Base-by-base conservation (phyloP, 2,888 invertebrate genomes). In the Cerastis rubricosa region DNA sequence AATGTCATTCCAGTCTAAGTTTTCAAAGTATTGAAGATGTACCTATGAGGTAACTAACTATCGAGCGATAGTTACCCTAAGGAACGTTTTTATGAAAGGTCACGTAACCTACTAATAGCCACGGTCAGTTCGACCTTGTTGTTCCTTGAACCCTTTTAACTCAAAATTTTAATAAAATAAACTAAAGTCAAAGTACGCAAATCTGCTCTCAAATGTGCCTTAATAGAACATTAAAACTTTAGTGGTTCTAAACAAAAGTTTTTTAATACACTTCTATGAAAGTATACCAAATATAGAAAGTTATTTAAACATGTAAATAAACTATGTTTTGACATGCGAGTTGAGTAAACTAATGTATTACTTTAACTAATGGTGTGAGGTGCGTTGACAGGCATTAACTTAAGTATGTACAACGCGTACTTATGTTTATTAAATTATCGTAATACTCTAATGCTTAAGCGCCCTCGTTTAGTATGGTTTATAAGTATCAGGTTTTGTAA, bases 161-260 rank as follows among this genome's bases (percentile, higher is more conserved):
- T 69, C 12, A 45, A 71, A 57, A 65, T 80, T 68, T 61, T 35
- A 49, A 49, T 49, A 49, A 47, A 64, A 65, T 68, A 61, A 71
- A 68, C 63, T 25, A 22, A 66, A 71, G n/a, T 57, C 0, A 43
- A 65, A 85, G 67, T 45, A 85, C 71, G 61, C 59, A 81, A 76
- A 71, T 77, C 51, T 76, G 40, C 68, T 73, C 71, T 45, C 49
- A 59, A 71, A 85, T 63, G 64, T 68, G 14, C 8, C 71, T 22
- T 57, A 76, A 84, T 65, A 47, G n/a, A 71, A 65, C 73, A 74
- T 71, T 71, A 81, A 65, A 81, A 68, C 47, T 81, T 84, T 19
- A 19, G 54, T 57, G 25, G 25, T 74, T 64, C 12, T 61, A 68
- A 72, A 71, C 71, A 51, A 76, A 83, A 61, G 47, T 77, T 85